Percentiles rank a stretch among this genome's conserved stretches.
phyloP scores from a whole-genome alignment of 2,888 invertebrate species.

The Chrysomela aeneicollis region DNA sequence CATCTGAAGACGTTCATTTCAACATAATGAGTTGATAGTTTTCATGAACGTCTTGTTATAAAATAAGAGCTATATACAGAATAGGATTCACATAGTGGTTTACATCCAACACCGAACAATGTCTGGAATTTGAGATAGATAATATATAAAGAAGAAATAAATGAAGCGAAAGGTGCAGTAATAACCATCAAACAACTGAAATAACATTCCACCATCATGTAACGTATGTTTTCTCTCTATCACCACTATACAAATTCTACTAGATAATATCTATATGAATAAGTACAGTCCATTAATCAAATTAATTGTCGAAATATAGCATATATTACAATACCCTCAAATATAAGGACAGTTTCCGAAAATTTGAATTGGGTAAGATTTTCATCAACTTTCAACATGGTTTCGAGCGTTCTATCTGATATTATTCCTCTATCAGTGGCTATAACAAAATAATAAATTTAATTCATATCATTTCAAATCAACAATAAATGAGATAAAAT shows the following conservation, averaged over 20 bases:
- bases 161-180: neutral
- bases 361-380: too few relatives aligned
- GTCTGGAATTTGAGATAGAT: too few relatives aligned
- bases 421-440: too few relatives aligned
- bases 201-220: neutral
- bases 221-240: neutral
- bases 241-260: slow-evolving; percentile 15
- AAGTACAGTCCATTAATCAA: slow-evolving; percentile 33
- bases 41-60: slow-evolving; percentile 31
- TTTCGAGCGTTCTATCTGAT: too few relatives aligned
- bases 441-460: too few relatives aligned
- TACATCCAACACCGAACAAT: neutral
- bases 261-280: slow-evolving; percentile 10
- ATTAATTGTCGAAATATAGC: slow-evolving; percentile 21
- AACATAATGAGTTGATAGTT: slow-evolving; percentile 24
- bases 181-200: neutral
- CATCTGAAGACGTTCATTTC: slow-evolving; percentile 26
- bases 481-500: too few relatives aligned
- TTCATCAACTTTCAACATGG: too few relatives aligned
- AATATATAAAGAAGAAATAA: neutral
- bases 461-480: too few relatives aligned
- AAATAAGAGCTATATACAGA: slow-evolving; percentile 34
- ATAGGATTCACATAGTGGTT: slow-evolving; percentile 22
- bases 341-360: neutral
- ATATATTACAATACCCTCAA: slow-evolving; percentile 31